Percentiles rank a stretch among this genome's conserved stretches.
These are phyloP conservation scores for Diachasmimorpha longicaudata DNA, from an alignment of 1,140 invertebrate species.

Conservation along the genomic window DNA sequence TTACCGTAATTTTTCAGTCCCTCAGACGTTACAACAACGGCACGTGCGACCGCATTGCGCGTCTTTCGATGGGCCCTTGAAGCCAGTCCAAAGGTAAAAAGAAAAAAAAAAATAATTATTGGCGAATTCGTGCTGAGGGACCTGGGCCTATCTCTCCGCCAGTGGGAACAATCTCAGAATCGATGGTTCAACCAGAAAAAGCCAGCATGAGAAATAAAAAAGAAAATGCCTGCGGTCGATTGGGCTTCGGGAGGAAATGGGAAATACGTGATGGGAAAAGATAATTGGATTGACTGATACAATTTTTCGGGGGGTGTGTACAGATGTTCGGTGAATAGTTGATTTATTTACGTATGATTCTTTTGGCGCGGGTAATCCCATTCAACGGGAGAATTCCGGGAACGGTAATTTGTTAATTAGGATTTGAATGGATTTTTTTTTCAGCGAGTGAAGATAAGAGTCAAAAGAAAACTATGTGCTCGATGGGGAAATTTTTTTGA, in stretches of 20 bases:
- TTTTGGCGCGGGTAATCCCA: too few species aligned
- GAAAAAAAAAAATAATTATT: not conserved
- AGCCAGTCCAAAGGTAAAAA: not conserved
- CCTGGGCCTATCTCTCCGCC: not conserved
- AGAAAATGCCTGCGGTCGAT: not conserved
- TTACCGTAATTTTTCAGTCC: too few species aligned
- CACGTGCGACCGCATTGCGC: slow-evolving; percentile 54
- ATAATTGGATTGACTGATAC: slow-evolving; percentile 1
- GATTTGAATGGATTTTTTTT: too few species aligned
- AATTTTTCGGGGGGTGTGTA: not conserved
- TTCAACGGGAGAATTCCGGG: too few species aligned
- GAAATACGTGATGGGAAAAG: not conserved
- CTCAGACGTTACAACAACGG: not conserved
- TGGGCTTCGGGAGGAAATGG: slow-evolving; percentile 2
- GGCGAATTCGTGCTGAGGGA: not conserved
- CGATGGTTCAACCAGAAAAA: not conserved
- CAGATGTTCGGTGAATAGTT: not conserved
- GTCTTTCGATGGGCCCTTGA: slow-evolving; percentile 8
- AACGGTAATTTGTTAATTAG: too few species aligned
- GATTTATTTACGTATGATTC: too few species aligned
- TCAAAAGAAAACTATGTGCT: too few species aligned
- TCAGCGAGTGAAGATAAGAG: too few species aligned
- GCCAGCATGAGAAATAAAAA: not conserved
- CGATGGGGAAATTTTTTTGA: too few species aligned
- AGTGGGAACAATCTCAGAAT: not conserved